Evolutionary conservation across 2,113 vertebrate genomes (phyloP).

Genomic region (Syngnathus typhle): DNA sequence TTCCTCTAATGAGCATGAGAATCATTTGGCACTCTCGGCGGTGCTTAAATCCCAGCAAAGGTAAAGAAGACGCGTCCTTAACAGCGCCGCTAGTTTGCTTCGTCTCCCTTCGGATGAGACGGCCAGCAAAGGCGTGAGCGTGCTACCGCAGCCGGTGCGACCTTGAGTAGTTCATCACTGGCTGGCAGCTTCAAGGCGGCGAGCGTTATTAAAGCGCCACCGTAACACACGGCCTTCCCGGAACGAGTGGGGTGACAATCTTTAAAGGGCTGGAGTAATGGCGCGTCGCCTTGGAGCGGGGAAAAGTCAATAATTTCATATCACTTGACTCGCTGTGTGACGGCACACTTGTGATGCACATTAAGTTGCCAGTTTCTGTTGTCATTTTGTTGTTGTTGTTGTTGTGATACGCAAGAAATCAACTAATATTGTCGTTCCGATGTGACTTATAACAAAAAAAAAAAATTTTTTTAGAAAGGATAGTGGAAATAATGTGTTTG

Average conservation of each 20-base stretch:
- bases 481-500: too few species aligned
- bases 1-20: constrained; percentile 49
- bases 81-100: constrained; percentile 1
- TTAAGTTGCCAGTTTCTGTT: not conserved
- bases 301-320: not conserved
- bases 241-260: constrained; percentile 1
- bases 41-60: not conserved
- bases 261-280: not conserved
- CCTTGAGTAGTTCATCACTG: constrained; percentile 4
- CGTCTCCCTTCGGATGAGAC: not conserved
- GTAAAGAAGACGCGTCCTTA: not conserved
- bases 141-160: not conserved
- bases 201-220: not conserved
- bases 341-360: not conserved
- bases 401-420: too few species aligned
- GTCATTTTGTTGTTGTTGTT: too few species aligned
- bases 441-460: too few species aligned
- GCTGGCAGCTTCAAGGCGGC: not conserved
- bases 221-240: not conserved
- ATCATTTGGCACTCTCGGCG: constrained; percentile 38
- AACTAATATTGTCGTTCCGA: too few species aligned
- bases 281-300: not conserved
- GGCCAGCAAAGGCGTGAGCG: not conserved
- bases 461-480: not conserved
- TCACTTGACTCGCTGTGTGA: not conserved